phyloP scores from a whole-genome alignment of 2,888 invertebrate genomes.

The Oasisia sp. region DNA sequence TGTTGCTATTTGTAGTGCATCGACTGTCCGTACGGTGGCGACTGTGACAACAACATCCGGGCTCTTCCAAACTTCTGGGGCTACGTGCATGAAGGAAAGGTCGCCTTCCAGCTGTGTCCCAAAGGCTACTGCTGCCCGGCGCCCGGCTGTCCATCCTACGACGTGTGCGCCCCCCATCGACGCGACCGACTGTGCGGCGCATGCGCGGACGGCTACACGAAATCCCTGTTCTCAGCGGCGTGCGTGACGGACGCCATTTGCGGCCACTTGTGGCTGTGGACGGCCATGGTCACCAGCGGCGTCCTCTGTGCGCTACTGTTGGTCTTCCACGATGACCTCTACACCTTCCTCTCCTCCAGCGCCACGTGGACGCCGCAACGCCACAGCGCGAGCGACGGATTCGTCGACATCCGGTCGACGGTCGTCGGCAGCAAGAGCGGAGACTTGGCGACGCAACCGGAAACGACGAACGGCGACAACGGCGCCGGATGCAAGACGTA shows the following conservation, averaged over 20 bases:
- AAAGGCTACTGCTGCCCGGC: constrained; percentile 41
- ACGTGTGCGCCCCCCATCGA: constrained; percentile 34
- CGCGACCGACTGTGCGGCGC: constrained; percentile 41
- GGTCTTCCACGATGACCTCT: constrained; percentile 43
- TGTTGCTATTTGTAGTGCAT: constrained; percentile 28
- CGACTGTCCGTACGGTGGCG: constrained; percentile 42
- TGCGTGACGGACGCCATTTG: constrained; percentile 40
- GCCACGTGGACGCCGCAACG: not conserved
- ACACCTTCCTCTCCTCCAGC: constrained; percentile 39
- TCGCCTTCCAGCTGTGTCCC: constrained; percentile 41
- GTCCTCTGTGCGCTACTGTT: constrained; percentile 39
- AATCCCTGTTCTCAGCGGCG: constrained; percentile 39
- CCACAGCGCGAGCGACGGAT: constrained; percentile 13
- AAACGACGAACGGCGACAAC: not conserved
- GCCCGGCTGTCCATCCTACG: constrained; percentile 32
- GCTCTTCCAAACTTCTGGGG: constrained; percentile 46
- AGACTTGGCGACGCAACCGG: not conserved
- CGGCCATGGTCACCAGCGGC: constrained; percentile 35
- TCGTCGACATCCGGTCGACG: not conserved
- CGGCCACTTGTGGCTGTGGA: constrained; percentile 40
- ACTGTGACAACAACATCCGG: constrained; percentile 35
- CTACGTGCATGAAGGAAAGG: constrained; percentile 29
- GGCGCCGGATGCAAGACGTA: not conserved
- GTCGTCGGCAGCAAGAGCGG: not conserved
- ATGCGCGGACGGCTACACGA: constrained; percentile 39